A percentile compares a stretch with the other conserved stretches of the same genome.
Conservation (phyloP, 2,888 invertebrate species). For the Platycheirus albimanus region DNA sequence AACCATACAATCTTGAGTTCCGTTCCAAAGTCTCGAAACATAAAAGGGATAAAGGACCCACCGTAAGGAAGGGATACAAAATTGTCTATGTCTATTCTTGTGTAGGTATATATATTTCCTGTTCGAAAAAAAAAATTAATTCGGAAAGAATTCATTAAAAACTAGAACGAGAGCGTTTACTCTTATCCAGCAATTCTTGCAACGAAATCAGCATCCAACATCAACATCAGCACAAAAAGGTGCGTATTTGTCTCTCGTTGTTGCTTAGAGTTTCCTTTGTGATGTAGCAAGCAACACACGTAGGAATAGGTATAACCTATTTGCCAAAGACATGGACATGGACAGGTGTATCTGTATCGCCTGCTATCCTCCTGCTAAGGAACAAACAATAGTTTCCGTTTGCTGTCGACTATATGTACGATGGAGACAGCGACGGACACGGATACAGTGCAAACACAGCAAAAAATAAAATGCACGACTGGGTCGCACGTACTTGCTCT, state of each 20-base stretch:
- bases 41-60: conserved; percentile 22
- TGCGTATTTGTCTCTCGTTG: conserved; percentile 67
- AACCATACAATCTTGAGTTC: conserved; percentile 41
- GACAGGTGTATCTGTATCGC: conserved; percentile 23
- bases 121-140: conserved; percentile 6
- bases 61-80: background rate
- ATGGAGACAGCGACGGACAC: conserved; percentile 14
- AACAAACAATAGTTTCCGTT: conserved; percentile 43
- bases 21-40: conserved; percentile 56
- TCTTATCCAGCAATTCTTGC: conserved; percentile 42
- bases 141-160: conserved; percentile 61
- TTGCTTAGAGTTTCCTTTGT: conserved; percentile 31
- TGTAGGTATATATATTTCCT: conserved; percentile 24
- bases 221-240: conserved; percentile 48
- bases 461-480: too few species aligned
- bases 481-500: too few species aligned
- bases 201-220: conserved; percentile 29
- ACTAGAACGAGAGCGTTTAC: conserved; percentile 46
- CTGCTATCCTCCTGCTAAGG: background rate
- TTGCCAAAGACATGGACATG: conserved; percentile 16
- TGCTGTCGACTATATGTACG: too few species aligned
- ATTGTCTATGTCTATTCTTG: background rate
- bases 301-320: too few species aligned
- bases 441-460: conserved; percentile 47
- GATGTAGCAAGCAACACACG: conserved; percentile 27